Evolutionary conservation across 2,113 vertebrate genomes (phyloP), one percentile per base, ranked within the genome.

Genomic region (Glaucomys volans): DNA sequence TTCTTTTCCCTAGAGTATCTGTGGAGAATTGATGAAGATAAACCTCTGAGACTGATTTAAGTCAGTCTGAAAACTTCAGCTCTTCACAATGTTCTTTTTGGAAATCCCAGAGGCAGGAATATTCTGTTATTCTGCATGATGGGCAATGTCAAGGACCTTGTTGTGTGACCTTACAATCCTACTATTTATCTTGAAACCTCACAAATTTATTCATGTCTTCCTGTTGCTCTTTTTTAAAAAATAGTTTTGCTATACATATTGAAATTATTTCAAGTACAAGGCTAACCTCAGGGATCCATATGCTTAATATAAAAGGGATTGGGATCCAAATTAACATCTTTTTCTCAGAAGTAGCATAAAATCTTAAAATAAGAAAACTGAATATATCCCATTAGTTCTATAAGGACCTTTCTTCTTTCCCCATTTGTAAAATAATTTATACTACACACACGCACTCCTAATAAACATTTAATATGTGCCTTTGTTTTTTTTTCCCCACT

Each of bases 381-480:
- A 28, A 47, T 87, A 52, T n/a, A 30, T 26, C 72, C 83, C 14
- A 37, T 42, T 74, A 44, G 42, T 80, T 88, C 62, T 57, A 3
- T 8, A 66, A 50, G 62, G 67, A 20, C 28, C 50, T 83, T 93
- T 97, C 92, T 97, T 90, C 92, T 97, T 69, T 87, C 79, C 75
- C 79, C 93, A 82, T 90, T 97, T 95, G 42, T 85, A 96, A 97
- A 97, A 62, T 97, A 82, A 84, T 93, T 87, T 87, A 44, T 72
- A 80, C 26, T 62, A 18, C 35, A 30, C 28, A 30, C 28, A 79
- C 28, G 9, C 13, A 13, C 17, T 80, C 42, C 72, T 77, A 85
- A 85, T 83, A 96, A 94, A 98, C 93, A 97, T 95, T 98, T 97
- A 86, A 80, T 95, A 74, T 97, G 93, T 69, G 47, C 82, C 74